phyloP scores from a whole-genome alignment of 1,140 invertebrate genomes.

The Sweltsa coloradensis region DNA sequence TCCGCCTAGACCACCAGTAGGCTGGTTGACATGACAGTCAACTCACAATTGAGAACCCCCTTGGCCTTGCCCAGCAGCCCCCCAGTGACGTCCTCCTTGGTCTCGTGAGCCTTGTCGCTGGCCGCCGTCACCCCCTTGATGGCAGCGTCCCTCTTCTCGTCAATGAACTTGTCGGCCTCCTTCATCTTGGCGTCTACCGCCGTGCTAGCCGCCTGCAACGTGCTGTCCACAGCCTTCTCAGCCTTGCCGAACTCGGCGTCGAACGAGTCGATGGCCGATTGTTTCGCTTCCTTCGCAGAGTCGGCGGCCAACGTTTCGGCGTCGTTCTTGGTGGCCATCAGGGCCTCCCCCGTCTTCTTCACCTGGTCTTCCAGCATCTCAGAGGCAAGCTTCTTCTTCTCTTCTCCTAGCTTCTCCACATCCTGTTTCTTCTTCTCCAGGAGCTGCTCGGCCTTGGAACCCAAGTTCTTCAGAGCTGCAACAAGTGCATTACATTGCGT shows the following conservation, averaged over 20 bases:
- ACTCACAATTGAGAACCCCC: slow-evolving; percentile 24
- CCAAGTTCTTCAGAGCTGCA: slow-evolving; percentile 23
- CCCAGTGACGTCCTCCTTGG: slow-evolving; percentile 3
- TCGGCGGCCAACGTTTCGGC: slow-evolving; percentile 29
- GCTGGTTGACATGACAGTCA: too few species aligned
- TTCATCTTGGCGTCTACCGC: slow-evolving; percentile 29
- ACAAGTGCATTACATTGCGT: too few species aligned
- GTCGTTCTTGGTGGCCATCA: slow-evolving; percentile 33
- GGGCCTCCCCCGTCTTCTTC: slow-evolving; percentile 40
- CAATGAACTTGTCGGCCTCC: slow-evolving; percentile 30
- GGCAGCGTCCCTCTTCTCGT: slow-evolving; percentile 26
- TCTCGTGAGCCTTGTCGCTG: slow-evolving; percentile 5
- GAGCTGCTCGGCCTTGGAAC: slow-evolving; percentile 31
- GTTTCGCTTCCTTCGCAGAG: slow-evolving; percentile 23
- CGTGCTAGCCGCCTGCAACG: slow-evolving; percentile 21
- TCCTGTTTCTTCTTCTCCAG: slow-evolving; percentile 49
- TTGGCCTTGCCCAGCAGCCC: slow-evolving; percentile 22
- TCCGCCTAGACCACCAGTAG: too few species aligned
- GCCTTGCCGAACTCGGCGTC: slow-evolving; percentile 22
- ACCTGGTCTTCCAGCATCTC: slow-evolving; percentile 42
- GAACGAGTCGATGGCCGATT: slow-evolving; percentile 21
- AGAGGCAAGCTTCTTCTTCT: slow-evolving; percentile 38
- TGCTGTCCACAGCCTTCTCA: slow-evolving; percentile 14
- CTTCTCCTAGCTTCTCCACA: slow-evolving; percentile 38
- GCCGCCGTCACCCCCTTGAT: slow-evolving; percentile 13